Evolutionary conservation across 2,113 vertebrate genomes (phyloP), one percentile per base, ranked within the genome.

Genomic region (Bufo bufo): DNA sequence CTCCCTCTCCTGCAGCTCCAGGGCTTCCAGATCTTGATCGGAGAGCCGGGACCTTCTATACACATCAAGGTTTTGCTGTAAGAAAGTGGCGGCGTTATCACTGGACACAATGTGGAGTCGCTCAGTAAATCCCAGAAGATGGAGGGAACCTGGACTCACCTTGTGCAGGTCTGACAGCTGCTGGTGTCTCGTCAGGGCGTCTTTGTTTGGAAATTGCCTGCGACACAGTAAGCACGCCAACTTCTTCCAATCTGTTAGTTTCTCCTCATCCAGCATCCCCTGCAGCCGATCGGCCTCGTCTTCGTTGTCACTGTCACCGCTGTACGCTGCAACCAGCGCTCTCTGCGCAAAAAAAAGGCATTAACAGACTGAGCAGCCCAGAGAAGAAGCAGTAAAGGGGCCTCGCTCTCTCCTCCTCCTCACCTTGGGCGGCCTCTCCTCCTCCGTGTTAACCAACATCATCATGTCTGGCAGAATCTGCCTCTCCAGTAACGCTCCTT

Each of bases 101-200:
- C 1, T 3, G 3, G 1, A 33, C 17, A 13, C 52, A 0, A 3
- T 20, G 4, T 77, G 16, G 50, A 23, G 52, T 61, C 4, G 4
- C 3, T 3, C 59, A 19, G 61, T 16, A 20, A 6, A 20, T 65
- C 20, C 5, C 4, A n/a, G 19, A 65, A 65, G 6, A 11, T 6
- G 69, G 33, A 11, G 33, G 19, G 4, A 12, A 0, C 4, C 2
- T 4, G 19, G 0, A 14, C 77, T 56, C 95, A 99, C 98, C 97
- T 99, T 99, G 93, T 99, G 98, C 13, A 99, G 94, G 89, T 99
- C 98, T 0, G 98, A 99, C 20, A 99, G 96, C 89, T 99, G 98
- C 90, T 99, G 98, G 90, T 99, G 98, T 86, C 98, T 93, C 85
- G 97, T 90, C 20, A 99, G 92, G 75, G 95, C 94, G 11, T 99